A percentile compares a stretch with the other conserved stretches of the same genome.
phyloP scores from a whole-genome alignment of 2,888 invertebrate species.

The Gandaritis pyraliata region DNA sequence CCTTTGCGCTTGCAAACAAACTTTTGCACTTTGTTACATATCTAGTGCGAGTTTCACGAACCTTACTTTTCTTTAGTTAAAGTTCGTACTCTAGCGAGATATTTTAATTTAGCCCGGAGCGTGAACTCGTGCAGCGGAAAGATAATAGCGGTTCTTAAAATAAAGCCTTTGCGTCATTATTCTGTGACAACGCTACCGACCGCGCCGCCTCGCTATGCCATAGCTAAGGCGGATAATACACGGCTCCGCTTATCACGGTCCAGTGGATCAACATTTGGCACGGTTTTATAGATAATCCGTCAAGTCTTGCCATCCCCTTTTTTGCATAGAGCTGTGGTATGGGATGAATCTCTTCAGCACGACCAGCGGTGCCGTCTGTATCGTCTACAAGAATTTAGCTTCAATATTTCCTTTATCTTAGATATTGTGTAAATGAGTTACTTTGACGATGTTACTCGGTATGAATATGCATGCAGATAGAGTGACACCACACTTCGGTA shows the following conservation, averaged over 20 bases:
- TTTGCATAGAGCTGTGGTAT: background rate
- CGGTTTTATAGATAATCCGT: background rate
- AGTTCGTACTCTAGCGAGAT: constrained; percentile 52
- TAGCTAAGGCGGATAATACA: constrained; percentile 9
- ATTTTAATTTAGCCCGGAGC: constrained; percentile 67
- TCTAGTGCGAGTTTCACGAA: constrained; percentile 45
- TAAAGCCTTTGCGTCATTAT: constrained; percentile 73
- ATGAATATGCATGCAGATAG: constrained; percentile 42
- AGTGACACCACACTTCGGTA: constrained; percentile 26
- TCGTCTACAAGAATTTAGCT: constrained; percentile 28
- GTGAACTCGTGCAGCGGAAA: constrained; percentile 61
- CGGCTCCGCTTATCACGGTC: background rate
- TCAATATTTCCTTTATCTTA: constrained; percentile 40
- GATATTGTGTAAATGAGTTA: constrained; percentile 44
- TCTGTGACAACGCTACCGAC: constrained; percentile 50
- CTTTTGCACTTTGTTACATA: constrained; percentile 29
- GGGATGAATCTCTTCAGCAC: background rate
- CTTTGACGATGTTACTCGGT: constrained; percentile 36
- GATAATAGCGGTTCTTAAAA: constrained; percentile 73
- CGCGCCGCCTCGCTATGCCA: constrained; percentile 39
- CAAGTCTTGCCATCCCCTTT: background rate
- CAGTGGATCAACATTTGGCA: constrained; percentile 4
- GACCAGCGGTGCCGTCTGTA: background rate
- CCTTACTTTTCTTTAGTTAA: constrained; percentile 48
- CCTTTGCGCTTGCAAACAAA: constrained; percentile 28